Base-by-base conservation (phyloP, 2,888 invertebrate genomes). In the Cyrtodaria siliqua region DNA sequence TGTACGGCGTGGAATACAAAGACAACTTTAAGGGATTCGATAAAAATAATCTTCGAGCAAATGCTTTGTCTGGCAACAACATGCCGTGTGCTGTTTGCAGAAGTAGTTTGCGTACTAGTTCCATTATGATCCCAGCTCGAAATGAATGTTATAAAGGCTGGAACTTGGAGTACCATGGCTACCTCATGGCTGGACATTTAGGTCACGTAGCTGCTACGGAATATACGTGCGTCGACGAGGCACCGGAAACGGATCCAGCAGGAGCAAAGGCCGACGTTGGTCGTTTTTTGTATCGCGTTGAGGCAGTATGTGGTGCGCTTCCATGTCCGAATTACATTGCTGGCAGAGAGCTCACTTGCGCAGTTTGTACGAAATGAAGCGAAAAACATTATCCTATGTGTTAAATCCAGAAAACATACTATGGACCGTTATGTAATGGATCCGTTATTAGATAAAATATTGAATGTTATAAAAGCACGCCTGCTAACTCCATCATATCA, bases 71-170 rank as follows among this genome's bases (percentile, higher is more conserved):
- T 1, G 47, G 75, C 52, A 49, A 78, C 42, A 76, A 84, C 38
- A 59, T 78, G 6, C 83, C 85, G 9, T 84, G 85, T 47, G 78
- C 80, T 3, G 82, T 84, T 20, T 84, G 85, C 27, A 47, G 68
- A 18, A 69, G 57, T 33, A 38, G 26, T 2, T 23, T 29, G 1
- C 47, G 74, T 16, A 42, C 53, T 14, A 69, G 33, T 16, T 20
- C 38, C 38, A 33, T 84, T 14, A 82, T 85, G 82, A 49, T 84
- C 40, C 81, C 85, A 16, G 84, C 61, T 0, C 47, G 52, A 23
- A 64, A 61, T 1, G 26, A 4, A n/a, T 85, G 85, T 49, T 56
- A 66, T 38, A n/a, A 44, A 0, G 85, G 82, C 16, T 84, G 84
- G 81, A 47, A 29, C 12, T 12, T 64, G 2, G 82, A 85, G 42